Conservation (phyloP, 2,113 vertebrate species). For the Phylloscopus whistleri region DNA sequence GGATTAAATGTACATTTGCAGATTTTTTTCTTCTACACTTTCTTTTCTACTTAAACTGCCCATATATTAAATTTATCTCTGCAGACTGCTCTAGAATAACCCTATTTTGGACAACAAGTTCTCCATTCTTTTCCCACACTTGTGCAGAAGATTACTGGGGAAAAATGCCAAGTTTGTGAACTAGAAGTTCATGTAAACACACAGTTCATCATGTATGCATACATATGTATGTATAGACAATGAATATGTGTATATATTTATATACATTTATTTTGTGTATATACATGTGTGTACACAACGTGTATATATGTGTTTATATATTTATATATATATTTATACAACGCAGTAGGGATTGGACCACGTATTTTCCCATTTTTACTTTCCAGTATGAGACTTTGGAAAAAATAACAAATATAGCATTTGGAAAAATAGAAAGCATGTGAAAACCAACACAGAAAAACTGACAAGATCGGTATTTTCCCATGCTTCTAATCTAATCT, state of each 20-base stretch:
- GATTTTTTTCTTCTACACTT: background rate
- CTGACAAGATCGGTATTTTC: background rate
- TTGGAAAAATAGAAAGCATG: background rate
- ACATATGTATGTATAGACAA: background rate
- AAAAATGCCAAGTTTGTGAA: background rate
- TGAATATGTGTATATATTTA: background rate
- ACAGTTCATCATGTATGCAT: background rate
- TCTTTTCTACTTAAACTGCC: background rate
- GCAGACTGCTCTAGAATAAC: background rate
- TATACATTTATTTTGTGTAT: background rate
- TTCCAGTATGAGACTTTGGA: background rate
- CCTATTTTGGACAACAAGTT: background rate
- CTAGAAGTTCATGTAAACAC: background rate
- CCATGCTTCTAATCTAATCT: background rate
- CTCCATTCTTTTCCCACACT: background rate
- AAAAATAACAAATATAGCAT: background rate
- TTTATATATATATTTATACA: background rate
- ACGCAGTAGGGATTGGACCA: background rate
- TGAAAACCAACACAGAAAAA: background rate
- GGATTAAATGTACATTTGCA: background rate
- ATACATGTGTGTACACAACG: fast-evolving
- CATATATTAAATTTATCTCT: background rate
- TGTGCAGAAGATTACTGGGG: background rate
- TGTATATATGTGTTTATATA: fast-evolving
- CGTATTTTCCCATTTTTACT: background rate